Base-by-base conservation (phyloP, 2,888 invertebrate genomes). In the Sesia apiformis region DNA sequence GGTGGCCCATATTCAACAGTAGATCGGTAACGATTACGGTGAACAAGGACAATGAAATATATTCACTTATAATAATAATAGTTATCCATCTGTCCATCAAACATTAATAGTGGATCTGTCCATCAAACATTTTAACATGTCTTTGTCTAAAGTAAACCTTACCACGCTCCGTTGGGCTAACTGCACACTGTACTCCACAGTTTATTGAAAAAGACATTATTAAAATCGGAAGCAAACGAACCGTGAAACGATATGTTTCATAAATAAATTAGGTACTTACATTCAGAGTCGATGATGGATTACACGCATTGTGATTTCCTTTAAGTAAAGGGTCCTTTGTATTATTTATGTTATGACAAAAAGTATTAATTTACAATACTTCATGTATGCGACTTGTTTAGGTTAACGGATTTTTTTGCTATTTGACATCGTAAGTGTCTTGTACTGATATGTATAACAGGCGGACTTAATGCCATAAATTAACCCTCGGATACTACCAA, bases 351-450 rank as follows among this genome's bases (percentile, higher is more conserved):
- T 46, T 46, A 23, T 46, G 46, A 23, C 23, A 2, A 46, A 46
- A 46, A n/a, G 46, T 57, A 57, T 59, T 57, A 57, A 57, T 59
- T 59, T 53, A 54, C 57, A 53, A 59, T 59, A 57, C 53, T 56
- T 59, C 49, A 59, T 55, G 57, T 57, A 53, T 53, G 57, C n/a
- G 23, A 46, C 57, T 49, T 53, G 55, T 57, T 55, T 55, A 42
- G 23, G 57, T 57, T 46, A 55, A 57, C 57, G 57, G 55, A 55
- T 38, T 4, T 41, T 42, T 49, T 57, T 57, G 49, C 7, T 46
- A 46, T 23, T 23, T 23, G 23, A 23, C 23, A 23, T 23, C 23
- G 23, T 23, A 23, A 1, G 23, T 23, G 23, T 23, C 23, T n/a
- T n/a, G n/a, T n/a, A n/a, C n/a, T n/a, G n/a, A n/a, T n/a, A n/a